phyloP scores from a whole-genome alignment of 92 coral and sea anemone genomes.

The Bergia sp. region DNA sequence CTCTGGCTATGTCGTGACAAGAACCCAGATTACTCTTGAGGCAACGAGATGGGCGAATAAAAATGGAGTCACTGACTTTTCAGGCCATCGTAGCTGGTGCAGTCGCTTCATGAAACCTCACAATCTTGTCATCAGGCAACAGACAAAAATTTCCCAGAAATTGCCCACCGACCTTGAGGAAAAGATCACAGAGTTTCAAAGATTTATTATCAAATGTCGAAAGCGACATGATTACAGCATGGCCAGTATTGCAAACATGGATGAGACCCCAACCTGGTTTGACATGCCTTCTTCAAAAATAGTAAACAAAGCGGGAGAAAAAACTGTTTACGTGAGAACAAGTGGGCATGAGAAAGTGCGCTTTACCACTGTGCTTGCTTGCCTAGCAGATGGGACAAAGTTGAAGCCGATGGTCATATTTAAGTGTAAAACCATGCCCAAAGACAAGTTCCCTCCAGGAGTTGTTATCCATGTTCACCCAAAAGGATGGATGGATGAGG shows the following conservation, averaged over 20 bases:
- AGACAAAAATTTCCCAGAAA: conserved; percentile 36
- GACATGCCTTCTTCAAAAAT: conserved; percentile 28
- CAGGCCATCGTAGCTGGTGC: conserved; percentile 37
- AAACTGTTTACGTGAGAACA: conserved; percentile 40
- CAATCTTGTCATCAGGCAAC: conserved; percentile 38
- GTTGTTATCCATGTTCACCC: conserved; percentile 49
- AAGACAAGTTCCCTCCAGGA: conserved; percentile 48
- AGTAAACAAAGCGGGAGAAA: conserved; percentile 20
- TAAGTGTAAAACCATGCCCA: conserved; percentile 53
- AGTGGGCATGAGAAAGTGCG: conserved; percentile 40
- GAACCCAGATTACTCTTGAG: conserved; percentile 11
- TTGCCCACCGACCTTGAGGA: conserved; percentile 37
- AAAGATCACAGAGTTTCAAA: conserved; percentile 24
- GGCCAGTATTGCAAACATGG: conserved; percentile 23
- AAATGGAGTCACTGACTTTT: conserved; percentile 22
- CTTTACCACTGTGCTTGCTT: conserved; percentile 49
- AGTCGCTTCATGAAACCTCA: conserved; percentile 32
- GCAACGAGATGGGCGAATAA: conserved; percentile 14
- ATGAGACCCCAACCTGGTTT: conserved; percentile 24
- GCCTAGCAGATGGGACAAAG: conserved; percentile 50
- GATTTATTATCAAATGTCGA: conserved; percentile 21
- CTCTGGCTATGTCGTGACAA: conserved; percentile 11
- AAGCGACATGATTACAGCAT: conserved; percentile 36
- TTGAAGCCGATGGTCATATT: conserved; percentile 54
- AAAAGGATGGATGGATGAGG: conserved; percentile 61